Conservation (phyloP, 2,888 invertebrate genomes). For the Dolichopus griseipennis region DNA sequence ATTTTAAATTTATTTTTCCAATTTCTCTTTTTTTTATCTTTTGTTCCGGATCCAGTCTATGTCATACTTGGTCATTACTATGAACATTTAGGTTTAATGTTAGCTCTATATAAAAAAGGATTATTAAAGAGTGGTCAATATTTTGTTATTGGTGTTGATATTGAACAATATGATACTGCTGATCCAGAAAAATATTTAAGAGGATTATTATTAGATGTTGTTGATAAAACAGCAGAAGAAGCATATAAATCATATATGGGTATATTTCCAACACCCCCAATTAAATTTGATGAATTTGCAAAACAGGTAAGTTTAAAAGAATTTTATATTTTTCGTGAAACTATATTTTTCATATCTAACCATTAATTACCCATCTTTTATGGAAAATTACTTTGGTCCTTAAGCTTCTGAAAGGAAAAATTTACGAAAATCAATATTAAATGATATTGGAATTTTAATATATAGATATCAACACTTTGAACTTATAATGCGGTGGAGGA, state of each 20-base stretch:
- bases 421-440: too few species aligned
- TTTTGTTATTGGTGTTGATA: slow-evolving; percentile 84
- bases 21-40: slow-evolving; percentile 7
- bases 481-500: too few species aligned
- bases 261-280: slow-evolving; percentile 67
- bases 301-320: slow-evolving; percentile 32
- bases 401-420: too few species aligned
- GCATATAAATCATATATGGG: slow-evolving; percentile 78
- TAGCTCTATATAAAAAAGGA: slow-evolving; percentile 72
- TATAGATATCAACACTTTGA: too few species aligned
- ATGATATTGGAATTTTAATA: too few species aligned
- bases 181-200: slow-evolving; percentile 72
- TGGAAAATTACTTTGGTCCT: too few species aligned
- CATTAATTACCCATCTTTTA: too few species aligned
- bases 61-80: slow-evolving; percentile 82
- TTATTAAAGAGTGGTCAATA: slow-evolving; percentile 83
- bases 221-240: slow-evolving; percentile 49
- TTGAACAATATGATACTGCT: slow-evolving; percentile 73
- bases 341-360: too few species aligned
- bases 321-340: too few species aligned
- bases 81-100: slow-evolving; percentile 85
- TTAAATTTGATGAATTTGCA: slow-evolving; percentile 65
- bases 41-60: slow-evolving; percentile 56
- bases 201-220: slow-evolving; percentile 57
- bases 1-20: neutral